A percentile compares a stretch with the other conserved stretches of the same genome.
phyloP scores from a whole-genome alignment of 2,797 vertebrate species.

The Okamejei kenojei region DNA sequence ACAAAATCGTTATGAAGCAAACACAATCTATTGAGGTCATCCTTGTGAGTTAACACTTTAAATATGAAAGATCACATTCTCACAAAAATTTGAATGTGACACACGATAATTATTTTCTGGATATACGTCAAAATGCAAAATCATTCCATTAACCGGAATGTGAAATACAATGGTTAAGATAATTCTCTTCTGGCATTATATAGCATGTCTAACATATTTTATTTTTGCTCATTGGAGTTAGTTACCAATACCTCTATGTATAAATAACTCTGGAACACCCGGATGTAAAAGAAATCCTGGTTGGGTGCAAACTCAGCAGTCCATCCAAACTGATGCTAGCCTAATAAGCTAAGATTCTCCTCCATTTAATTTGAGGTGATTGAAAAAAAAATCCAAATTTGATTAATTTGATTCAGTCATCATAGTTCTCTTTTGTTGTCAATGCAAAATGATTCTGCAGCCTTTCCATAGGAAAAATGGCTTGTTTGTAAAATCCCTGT shows the following conservation, averaged over 20 bases:
- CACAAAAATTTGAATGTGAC: neutral
- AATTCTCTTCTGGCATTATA: neutral
- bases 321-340: neutral
- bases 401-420: neutral
- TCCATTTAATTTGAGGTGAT: neutral
- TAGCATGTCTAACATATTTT: neutral
- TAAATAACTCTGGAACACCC: neutral
- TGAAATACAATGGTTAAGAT: slow-evolving; percentile 13
- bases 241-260: neutral
- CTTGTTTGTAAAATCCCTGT: neutral
- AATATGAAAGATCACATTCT: neutral
- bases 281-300: neutral
- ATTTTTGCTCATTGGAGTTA: neutral
- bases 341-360: neutral
- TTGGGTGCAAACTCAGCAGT: neutral
- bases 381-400: neutral
- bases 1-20: slow-evolving; percentile 20
- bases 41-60: neutral
- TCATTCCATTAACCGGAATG: neutral
- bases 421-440: neutral
- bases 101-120: too few relatives aligned
- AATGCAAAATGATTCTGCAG: neutral
- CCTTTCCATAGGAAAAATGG: neutral
- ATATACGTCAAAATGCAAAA: neutral
- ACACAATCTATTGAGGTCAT: slow-evolving; percentile 2